phyloP scores from a whole-genome alignment of 2,888 invertebrate genomes.

The Erannis defoliaria region DNA sequence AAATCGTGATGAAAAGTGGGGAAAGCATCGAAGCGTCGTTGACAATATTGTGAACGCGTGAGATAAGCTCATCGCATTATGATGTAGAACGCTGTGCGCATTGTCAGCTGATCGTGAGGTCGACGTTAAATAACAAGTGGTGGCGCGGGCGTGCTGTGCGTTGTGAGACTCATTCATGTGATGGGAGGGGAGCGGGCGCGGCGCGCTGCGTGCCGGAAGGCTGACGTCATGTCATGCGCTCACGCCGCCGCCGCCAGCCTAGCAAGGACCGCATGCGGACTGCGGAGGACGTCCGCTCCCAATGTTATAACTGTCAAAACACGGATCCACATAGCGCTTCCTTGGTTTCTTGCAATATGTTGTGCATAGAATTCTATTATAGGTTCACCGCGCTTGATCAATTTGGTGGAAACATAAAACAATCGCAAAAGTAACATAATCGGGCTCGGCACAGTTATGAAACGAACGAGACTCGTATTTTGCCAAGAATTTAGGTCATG shows the following conservation, averaged over 20 bases:
- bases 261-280: slow-evolving; percentile 65
- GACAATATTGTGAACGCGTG: slow-evolving; percentile 19
- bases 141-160: slow-evolving; percentile 17
- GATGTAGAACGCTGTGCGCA: slow-evolving; percentile 45
- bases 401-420: slow-evolving; percentile 40
- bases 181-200: slow-evolving; percentile 48
- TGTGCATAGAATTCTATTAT: slow-evolving; percentile 43
- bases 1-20: not conserved
- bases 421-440: slow-evolving; percentile 59
- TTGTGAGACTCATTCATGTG: slow-evolving; percentile 9
- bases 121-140: slow-evolving; percentile 61
- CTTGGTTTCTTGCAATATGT: slow-evolving; percentile 54
- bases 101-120: slow-evolving; percentile 65
- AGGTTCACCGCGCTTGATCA: slow-evolving; percentile 40
- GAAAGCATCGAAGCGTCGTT: slow-evolving; percentile 10
- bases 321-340: slow-evolving; percentile 60
- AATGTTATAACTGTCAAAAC: slow-evolving; percentile 61
- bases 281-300: slow-evolving; percentile 73
- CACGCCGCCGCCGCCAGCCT: slow-evolving; percentile 48
- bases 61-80: slow-evolving; percentile 36
- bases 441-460: slow-evolving; percentile 64
- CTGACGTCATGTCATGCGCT: slow-evolving; percentile 69
- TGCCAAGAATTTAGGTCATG: slow-evolving; percentile 79
- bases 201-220: slow-evolving; percentile 65
- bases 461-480: slow-evolving; percentile 72